Conservation (phyloP, 2,888 invertebrate species). For the Frankliniella fusca region DNA sequence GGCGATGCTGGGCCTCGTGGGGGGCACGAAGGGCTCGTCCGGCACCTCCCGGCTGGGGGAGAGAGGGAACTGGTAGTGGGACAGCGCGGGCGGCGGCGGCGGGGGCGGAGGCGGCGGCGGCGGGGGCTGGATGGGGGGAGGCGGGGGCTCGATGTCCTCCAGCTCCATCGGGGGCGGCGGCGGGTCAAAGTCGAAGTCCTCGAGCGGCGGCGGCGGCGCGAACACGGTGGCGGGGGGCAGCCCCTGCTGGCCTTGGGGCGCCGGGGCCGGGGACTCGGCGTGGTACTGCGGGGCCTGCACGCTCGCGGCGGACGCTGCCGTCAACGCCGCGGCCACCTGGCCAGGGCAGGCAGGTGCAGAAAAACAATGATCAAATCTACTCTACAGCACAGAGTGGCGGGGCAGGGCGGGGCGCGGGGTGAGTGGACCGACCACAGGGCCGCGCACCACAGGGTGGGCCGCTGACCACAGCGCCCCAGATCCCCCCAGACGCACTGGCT, state of each 20-base stretch:
- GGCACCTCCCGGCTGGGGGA: background rate
- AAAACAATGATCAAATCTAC: background rate
- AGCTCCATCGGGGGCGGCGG: background rate
- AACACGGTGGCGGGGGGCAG: background rate
- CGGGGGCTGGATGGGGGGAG: background rate
- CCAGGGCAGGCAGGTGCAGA: background rate
- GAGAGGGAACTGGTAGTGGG: background rate
- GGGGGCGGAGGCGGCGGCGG: background rate
- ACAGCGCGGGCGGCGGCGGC: background rate
- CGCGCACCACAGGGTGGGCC: too few species aligned
- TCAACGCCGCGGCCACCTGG: background rate
- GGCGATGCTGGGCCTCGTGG: too few species aligned
- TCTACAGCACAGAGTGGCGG: background rate
- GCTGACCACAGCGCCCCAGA: too few species aligned
- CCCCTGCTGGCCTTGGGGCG: too few species aligned
- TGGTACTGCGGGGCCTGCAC: background rate
- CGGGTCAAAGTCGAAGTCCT: background rate
- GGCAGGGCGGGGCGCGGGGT: background rate
- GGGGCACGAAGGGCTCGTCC: background rate
- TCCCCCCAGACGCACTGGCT: too few species aligned
- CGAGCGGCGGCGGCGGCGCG: background rate
- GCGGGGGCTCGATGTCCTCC: background rate
- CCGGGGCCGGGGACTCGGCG: too few species aligned
- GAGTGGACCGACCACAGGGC: too few species aligned
- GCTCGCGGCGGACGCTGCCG: background rate